Conservation (phyloP, 2,113 vertebrate species). For the Vulpes vulpes region DNA sequence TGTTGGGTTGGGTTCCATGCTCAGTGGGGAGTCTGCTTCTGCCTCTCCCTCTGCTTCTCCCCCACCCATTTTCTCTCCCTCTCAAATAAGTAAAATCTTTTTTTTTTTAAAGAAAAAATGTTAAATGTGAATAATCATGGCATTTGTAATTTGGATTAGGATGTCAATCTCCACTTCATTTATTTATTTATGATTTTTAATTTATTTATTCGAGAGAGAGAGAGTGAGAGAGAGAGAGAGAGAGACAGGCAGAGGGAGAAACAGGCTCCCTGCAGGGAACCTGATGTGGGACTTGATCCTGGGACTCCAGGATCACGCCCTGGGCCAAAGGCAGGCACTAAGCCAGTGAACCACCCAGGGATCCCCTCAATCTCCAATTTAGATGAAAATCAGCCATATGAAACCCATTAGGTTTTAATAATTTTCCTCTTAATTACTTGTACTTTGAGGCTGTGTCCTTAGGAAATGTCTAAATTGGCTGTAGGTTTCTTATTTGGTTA, state of each 20-base stretch:
- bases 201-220: too few species aligned
- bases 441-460: conserved; percentile 21
- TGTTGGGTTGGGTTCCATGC: not conserved
- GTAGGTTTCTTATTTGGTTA: not conserved
- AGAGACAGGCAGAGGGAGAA: too few species aligned
- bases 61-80: not conserved
- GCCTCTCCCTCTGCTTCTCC: not conserved
- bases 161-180: not conserved
- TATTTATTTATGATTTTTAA: too few species aligned
- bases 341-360: too few species aligned
- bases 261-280: too few species aligned
- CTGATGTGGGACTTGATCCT: too few species aligned
- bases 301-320: too few species aligned
- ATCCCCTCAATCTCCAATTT: not conserved
- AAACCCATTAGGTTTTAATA: conserved; percentile 22
- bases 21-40: not conserved
- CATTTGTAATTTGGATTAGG: conserved; percentile 46
- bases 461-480: conserved; percentile 23
- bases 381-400: conserved; percentile 46
- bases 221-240: too few species aligned
- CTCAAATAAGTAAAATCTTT: not conserved
- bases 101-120: conserved; percentile 1
- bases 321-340: too few species aligned
- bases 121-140: conserved; percentile 27
- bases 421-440: conserved; percentile 47